These are phyloP conservation scores for Strongylocentrotus purpuratus DNA, from an alignment of 35 echinoderm and acorn worm genomes.

Conservation along the genomic window DNA sequence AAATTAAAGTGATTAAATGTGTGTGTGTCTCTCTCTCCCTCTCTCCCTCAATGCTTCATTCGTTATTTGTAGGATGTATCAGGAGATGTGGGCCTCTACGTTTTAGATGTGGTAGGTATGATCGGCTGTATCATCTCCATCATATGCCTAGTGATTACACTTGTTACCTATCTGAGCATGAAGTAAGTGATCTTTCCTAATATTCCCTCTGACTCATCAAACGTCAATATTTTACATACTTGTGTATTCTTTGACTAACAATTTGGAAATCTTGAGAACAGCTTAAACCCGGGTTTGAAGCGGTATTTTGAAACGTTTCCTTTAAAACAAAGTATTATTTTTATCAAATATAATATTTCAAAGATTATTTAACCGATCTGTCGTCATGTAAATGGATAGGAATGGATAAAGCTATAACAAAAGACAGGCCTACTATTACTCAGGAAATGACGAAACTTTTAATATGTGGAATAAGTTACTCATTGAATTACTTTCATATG, in stretches of 20 bases:
- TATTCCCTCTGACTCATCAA: background rate
- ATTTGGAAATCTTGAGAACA: background rate
- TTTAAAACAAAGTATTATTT: background rate
- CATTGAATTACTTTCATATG: no score
- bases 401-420: no score
- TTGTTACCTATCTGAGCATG: constrained; percentile 33
- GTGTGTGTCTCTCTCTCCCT: background rate
- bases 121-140: constrained; percentile 58
- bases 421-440: no score
- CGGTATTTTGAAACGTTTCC: background rate
- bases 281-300: background rate
- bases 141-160: constrained; percentile 44
- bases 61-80: constrained; percentile 32
- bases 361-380: background rate
- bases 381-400: no score
- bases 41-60: background rate
- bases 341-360: background rate
- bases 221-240: no score
- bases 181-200: constrained; percentile 47
- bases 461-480: no score
- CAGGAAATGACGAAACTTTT: no score
- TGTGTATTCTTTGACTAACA: background rate
- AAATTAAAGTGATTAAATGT: no score
- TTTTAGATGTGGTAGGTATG: constrained; percentile 46
- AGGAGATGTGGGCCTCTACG: constrained; percentile 28